Percentiles rank a stretch among this genome's conserved stretches.
Evolutionary conservation across 2,797 vertebrate species (phyloP).

Genomic region (Cirrhinus molitorella): DNA sequence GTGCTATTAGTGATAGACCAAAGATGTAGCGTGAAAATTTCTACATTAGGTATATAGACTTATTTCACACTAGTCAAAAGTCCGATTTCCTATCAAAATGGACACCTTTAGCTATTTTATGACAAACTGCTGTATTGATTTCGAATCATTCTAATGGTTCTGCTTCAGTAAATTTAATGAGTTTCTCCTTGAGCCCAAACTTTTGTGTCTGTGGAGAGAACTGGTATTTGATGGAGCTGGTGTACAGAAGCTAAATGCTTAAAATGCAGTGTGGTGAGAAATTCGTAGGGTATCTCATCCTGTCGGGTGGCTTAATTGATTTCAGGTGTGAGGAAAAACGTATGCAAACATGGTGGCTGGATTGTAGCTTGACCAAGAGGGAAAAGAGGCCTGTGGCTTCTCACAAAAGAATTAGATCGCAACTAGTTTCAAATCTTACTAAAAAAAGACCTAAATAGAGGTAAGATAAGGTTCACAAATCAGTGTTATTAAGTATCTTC

Average conservation of each 20-base stretch:
- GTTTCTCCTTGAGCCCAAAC: conserved; percentile 5
- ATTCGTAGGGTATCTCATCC: background rate
- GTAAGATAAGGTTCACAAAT: background rate
- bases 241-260: conserved; percentile 23
- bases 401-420: conserved; percentile 4
- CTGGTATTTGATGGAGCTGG: background rate
- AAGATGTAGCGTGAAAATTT: conserved; percentile 24
- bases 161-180: conserved; percentile 14
- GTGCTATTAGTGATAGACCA: background rate
- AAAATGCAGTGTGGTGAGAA: background rate
- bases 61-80: background rate
- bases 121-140: conserved; percentile 23
- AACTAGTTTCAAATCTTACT: background rate
- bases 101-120: conserved; percentile 4
- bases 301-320: background rate
- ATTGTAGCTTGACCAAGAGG: conserved; percentile 21
- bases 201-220: background rate
- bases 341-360: conserved; percentile 32
- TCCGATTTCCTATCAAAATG: background rate
- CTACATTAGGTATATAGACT: background rate
- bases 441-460: background rate
- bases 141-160: conserved; percentile 3
- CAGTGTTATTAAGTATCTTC: background rate
- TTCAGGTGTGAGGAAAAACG: conserved; percentile 38
- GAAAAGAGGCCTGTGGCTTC: conserved; percentile 1